Conservation (phyloP, 2,113 vertebrate genomes). For the Stomatorhinus ivindoensis region DNA sequence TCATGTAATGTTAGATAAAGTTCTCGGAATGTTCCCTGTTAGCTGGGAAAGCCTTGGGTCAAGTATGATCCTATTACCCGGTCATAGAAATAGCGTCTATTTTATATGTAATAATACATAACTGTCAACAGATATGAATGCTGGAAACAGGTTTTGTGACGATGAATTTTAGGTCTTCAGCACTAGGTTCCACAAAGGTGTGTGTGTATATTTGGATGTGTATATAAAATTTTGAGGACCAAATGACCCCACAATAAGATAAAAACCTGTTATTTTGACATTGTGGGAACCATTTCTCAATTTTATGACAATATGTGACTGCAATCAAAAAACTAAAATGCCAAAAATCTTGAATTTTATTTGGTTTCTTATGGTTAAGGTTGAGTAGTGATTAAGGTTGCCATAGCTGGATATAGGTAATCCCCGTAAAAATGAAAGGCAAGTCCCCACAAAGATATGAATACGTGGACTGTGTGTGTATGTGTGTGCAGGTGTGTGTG, state of each 20-base stretch:
- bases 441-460: neutral
- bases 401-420: neutral
- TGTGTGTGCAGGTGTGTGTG: no score
- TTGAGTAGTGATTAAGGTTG: neutral
- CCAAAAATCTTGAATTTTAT: no score
- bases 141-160: neutral
- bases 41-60: neutral
- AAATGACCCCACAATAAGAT: no score
- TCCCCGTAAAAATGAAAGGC: neutral
- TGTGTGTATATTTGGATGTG: neutral
- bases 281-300: no score
- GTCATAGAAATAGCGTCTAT: no score
- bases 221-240: no score
- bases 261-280: no score
- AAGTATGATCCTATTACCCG: neutral
- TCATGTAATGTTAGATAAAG: neutral
- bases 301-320: no score
- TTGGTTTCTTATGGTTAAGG: neutral
- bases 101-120: neutral
- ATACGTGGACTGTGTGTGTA: neutral
- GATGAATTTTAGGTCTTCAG: neutral
- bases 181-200: neutral
- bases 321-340: no score
- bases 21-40: neutral
- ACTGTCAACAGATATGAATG: neutral